phyloP scores from a whole-genome alignment of 1,140 invertebrate genomes.

The Ceratosolen solmsi region DNA sequence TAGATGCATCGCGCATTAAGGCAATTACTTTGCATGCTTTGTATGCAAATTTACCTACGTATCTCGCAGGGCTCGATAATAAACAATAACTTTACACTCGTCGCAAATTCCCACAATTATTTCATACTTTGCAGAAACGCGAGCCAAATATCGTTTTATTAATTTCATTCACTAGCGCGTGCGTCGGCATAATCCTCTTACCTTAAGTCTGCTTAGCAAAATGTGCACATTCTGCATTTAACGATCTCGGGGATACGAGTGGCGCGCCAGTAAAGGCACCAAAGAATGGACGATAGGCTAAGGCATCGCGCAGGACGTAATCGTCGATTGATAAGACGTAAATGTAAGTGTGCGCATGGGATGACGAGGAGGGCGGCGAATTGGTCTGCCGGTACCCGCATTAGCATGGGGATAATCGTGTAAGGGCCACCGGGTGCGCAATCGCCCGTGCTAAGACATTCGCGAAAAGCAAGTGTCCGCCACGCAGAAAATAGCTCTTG shows the following conservation, averaged over 20 bases:
- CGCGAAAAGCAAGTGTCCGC: constrained; percentile 19
- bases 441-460: not conserved
- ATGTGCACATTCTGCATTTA: not conserved
- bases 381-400: too few species aligned
- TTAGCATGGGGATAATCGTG: not conserved
- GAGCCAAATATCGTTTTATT: not conserved
- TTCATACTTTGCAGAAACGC: not conserved
- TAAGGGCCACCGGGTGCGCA: not conserved
- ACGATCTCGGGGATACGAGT: not conserved
- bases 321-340: not conserved
- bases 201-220: not conserved
- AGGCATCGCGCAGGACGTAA: not conserved
- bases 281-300: not conserved
- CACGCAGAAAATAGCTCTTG: constrained; percentile 38
- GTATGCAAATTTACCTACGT: too few species aligned
- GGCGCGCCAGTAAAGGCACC: not conserved
- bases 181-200: not conserved
- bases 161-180: not conserved
- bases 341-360: not conserved
- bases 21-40: too few species aligned
- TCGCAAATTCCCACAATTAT: not conserved
- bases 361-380: too few species aligned
- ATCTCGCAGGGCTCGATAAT: too few species aligned
- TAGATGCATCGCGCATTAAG: too few species aligned
- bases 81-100: too few species aligned